Base-by-base conservation (phyloP, 2,797 vertebrate genomes). In the Premnoplex brunnescens region DNA sequence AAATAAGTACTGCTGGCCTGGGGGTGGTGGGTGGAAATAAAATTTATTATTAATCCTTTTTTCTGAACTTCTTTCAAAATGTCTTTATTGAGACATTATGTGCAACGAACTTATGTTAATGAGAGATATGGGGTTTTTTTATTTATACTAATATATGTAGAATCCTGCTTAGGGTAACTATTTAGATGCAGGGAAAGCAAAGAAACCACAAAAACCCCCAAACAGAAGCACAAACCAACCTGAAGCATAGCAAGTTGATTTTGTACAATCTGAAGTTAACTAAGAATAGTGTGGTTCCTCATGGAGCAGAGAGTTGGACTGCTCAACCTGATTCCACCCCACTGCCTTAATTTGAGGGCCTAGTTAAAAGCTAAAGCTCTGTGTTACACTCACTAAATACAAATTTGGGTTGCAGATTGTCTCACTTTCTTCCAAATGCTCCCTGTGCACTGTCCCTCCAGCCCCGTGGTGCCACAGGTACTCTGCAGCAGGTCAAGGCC, bases 51-150 rank as follows among this genome's bases (percentile, higher is more conserved):
- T 11, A 56, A 23, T 52, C 6, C 5, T 44, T 36, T 74, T 58
- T 52, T 3, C 52, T 78, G 6, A 82, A 43, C 22, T 10, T 72
- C 46, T 73, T 9, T 27, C 4, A 2, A 74, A 54, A 34, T 52
- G 41, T 28, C 64, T 71, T 79, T 14, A 5, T 36, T 43, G 44
- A 28, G 27, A 60, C 11, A 36, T 16, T 41, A 7, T 46, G 13
- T 79, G 20, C 68, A 36, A 4, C 72, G 43, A 76, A 21, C 20
- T 44, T 52, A 6, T 7, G 6, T 54, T 54, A 62, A 26, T 56
- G 24, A 26, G 16, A 56, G 73, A 10, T 8, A 28, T 8, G 1
- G 2, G 7, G 1, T 1, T 11, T 19, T n/a, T 30, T 43, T 41
- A 26, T 67, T 72, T 55, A 36, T 34, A 22, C 20, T 27, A 36